Percentiles rank a stretch among this genome's conserved stretches.
phyloP scores from a whole-genome alignment of 2,888 invertebrate genomes.

The Arge pagana region DNA sequence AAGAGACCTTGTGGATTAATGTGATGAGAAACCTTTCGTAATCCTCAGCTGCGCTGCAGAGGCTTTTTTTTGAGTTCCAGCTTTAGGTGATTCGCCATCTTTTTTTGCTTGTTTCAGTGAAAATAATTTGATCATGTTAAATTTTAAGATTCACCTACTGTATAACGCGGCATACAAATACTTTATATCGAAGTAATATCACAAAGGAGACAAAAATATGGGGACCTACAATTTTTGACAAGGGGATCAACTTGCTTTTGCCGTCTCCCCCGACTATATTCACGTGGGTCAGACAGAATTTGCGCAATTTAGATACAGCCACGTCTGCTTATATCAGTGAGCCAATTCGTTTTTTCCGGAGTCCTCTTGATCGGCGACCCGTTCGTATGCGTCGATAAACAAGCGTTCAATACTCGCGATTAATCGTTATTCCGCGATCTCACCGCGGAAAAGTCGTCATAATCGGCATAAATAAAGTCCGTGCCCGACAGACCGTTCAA shows the following conservation, averaged over 20 bases:
- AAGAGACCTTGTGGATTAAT: background rate
- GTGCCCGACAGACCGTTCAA: no score
- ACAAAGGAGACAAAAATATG: conserved; percentile 30
- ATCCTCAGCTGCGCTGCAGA: conserved; percentile 97
- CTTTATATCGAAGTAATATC: conserved; percentile 23
- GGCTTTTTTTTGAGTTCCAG: conserved; percentile 85
- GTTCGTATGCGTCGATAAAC: no score
- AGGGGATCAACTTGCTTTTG: conserved; percentile 23
- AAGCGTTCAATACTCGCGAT: no score
- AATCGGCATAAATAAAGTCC: no score
- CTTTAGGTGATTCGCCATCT: conserved; percentile 86
- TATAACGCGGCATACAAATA: conserved; percentile 38
- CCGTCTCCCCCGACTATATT: conserved; percentile 23
- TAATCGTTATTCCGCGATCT: no score
- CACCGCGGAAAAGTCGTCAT: no score
- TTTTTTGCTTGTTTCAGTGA: conserved; percentile 98
- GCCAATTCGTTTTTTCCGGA: no score
- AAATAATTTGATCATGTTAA: conserved; percentile 94
- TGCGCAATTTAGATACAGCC: conserved; percentile 4
- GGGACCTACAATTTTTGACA: conserved; percentile 27
- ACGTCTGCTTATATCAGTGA: conserved; percentile 11
- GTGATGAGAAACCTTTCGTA: conserved; percentile 79
- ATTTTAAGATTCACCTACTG: conserved; percentile 32
- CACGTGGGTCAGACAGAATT: conserved; percentile 16
- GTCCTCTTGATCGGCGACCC: no score